Percentiles rank a stretch among this genome's conserved stretches.
Evolutionary conservation across 1,140 invertebrate species (phyloP).

Genomic region (Drosophila oshimai): DNA sequence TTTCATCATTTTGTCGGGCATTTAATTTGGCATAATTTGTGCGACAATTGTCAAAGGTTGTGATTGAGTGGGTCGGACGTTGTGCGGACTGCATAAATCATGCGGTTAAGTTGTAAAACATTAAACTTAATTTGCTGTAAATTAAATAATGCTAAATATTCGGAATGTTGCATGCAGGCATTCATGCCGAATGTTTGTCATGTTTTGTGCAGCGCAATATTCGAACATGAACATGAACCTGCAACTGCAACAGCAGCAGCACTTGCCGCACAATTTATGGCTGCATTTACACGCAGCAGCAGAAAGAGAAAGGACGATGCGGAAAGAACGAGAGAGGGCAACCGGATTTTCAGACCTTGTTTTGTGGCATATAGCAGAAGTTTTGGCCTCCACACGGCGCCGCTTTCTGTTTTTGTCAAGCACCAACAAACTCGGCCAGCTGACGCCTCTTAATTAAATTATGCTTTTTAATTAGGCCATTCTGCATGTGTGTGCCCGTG

Average conservation of each 20-base stretch:
- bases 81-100: conserved; percentile 63
- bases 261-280: conserved; percentile 76
- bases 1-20: conserved; percentile 32
- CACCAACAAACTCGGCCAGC: conserved; percentile 42
- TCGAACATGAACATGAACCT: conserved; percentile 43
- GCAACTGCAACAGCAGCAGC: conserved; percentile 36
- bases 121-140: conserved; percentile 75
- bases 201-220: conserved; percentile 52
- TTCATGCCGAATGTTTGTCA: conserved; percentile 43
- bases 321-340: neutral
- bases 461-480: conserved; percentile 75
- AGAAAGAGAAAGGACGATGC: neutral
- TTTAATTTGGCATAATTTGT: conserved; percentile 74
- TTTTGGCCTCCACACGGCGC: conserved; percentile 26
- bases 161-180: conserved; percentile 26
- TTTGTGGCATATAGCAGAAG: conserved; percentile 65
- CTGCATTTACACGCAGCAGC: conserved; percentile 55
- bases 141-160: conserved; percentile 76
- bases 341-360: conserved; percentile 46
- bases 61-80: conserved; percentile 29
- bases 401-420: conserved; percentile 36
- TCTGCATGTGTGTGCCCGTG: conserved; percentile 21
- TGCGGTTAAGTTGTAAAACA: conserved; percentile 67
- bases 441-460: conserved; percentile 73
- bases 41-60: conserved; percentile 45